phyloP scores from a whole-genome alignment of 2,113 vertebrate genomes.

The Onychostruthus taczanowskii region DNA sequence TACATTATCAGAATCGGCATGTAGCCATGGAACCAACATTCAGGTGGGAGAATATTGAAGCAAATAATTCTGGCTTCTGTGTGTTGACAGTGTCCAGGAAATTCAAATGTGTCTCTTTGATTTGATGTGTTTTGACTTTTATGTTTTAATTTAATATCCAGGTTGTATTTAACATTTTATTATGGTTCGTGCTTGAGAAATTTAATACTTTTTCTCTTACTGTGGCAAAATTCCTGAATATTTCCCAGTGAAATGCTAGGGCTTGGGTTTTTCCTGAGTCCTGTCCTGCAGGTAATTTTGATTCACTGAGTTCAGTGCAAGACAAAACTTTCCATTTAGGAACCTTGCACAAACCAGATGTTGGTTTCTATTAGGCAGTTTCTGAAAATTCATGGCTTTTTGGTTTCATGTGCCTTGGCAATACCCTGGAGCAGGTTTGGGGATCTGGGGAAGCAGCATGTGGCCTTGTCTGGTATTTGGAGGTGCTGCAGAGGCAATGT shows the following conservation, averaged over 20 bases:
- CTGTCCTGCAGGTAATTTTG: neutral
- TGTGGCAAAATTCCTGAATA: neutral
- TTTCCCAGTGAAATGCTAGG: neutral
- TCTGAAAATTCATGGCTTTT: neutral
- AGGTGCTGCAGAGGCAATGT: neutral
- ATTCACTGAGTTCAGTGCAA: neutral
- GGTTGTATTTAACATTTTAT: slow-evolving; percentile 32
- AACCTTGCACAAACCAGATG: neutral
- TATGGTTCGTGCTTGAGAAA: neutral
- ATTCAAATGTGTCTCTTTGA: slow-evolving; percentile 4
- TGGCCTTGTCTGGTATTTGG: neutral
- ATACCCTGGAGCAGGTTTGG: neutral
- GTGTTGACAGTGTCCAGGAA: slow-evolving; percentile 31
- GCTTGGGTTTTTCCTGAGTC: neutral
- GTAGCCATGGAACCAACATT: neutral
- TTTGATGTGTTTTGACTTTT: slow-evolving; percentile 38
- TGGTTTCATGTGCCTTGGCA: neutral
- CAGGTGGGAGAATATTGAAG: neutral
- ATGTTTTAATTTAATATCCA: slow-evolving; percentile 45
- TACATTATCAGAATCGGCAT: neutral
- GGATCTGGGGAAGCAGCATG: fast-evolving
- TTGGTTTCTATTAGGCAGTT: neutral
- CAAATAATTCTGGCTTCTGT: neutral
- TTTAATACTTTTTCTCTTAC: slow-evolving; percentile 4
- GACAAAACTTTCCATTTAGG: neutral